phyloP scores from a whole-genome alignment of 2,888 invertebrate genomes.

The Andricus quercusramuli region DNA sequence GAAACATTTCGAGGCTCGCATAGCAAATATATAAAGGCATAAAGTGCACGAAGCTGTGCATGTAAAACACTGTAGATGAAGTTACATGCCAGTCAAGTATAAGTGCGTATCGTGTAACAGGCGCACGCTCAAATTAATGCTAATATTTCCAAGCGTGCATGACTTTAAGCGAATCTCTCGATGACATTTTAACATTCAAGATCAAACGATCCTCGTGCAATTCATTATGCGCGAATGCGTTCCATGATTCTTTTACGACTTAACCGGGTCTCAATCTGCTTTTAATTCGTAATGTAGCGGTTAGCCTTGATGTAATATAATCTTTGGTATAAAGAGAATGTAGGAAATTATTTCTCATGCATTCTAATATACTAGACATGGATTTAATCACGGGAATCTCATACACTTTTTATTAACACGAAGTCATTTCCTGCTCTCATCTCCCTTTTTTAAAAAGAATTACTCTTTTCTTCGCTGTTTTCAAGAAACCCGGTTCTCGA shows the following conservation, averaged over 20 bases:
- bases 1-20: slow-evolving; percentile 41
- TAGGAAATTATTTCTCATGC: slow-evolving; percentile 37
- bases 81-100: slow-evolving; percentile 38
- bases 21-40: slow-evolving; percentile 31
- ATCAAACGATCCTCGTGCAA: slow-evolving; percentile 40
- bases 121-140: slow-evolving; percentile 41
- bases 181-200: slow-evolving; percentile 40
- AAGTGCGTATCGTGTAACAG: slow-evolving; percentile 38
- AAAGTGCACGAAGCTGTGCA: slow-evolving; percentile 31
- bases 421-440: background rate
- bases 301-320: slow-evolving; percentile 39
- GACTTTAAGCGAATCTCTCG: slow-evolving; percentile 36
- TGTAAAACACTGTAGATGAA: slow-evolving; percentile 37
- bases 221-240: slow-evolving; percentile 35
- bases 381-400: background rate
- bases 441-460: too few relatives aligned
- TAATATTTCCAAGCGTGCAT: slow-evolving; percentile 24
- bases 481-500: too few relatives aligned
- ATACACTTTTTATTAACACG: background rate
- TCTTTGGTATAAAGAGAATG: slow-evolving; percentile 30
- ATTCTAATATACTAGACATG: slow-evolving; percentile 19
- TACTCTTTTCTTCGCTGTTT: too few relatives aligned
- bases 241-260: slow-evolving; percentile 32
- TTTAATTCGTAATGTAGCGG: slow-evolving; percentile 36
- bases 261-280: slow-evolving; percentile 38